Base-by-base conservation (phyloP, 1,140 invertebrate species). In the Rhagoletis zephyria region DNA sequence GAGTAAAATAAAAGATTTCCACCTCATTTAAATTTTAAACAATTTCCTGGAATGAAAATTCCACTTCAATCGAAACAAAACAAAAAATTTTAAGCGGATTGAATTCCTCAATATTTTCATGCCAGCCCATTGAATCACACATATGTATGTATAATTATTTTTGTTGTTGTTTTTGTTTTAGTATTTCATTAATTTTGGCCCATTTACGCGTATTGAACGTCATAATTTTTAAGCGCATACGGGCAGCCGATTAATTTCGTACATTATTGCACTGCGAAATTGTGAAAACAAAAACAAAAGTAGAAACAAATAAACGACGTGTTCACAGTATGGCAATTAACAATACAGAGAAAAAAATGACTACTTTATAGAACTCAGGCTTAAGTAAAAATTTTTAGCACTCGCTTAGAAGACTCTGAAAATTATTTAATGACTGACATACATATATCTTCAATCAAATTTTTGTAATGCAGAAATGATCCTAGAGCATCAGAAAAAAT, bases 21-120 rank as follows among this genome's bases (percentile, higher is more conserved):
- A 85, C 60, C 60, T 85, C 81, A 63, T 60, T 85, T 85, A 14
- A 12, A 63, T 59, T 85, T 63, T n/a, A 45, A 7, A 19, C n/a
- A 60, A 85, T 42, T 85, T 60, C 60, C 60, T 60, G 19, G 81
- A 67, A 85, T 60, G 19, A 56, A 85, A 85, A 85, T 56, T 85
- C 77, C 59, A 60, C 59, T 85, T 85, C 19, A 56, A 85, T 85
- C 14, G 2, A 85, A 59, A 59, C 56, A 19, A 63, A 85, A 85
- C 19, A 40, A 6, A 81, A 16, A 14, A 56, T n/a, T n/a, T n/a
- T n/a, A 10, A 85, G 51, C 77, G 45, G 14, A 10, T 30, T 51
- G 14, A 19, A 56, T 67, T 10, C n/a, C 65, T 1, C 40, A 74
- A 45, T 42, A 74, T 42, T 48, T 45, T 4, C 40, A 48, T n/a